Conservation (phyloP, 2,113 vertebrate species). For the Thalassoma bifasciatum region DNA sequence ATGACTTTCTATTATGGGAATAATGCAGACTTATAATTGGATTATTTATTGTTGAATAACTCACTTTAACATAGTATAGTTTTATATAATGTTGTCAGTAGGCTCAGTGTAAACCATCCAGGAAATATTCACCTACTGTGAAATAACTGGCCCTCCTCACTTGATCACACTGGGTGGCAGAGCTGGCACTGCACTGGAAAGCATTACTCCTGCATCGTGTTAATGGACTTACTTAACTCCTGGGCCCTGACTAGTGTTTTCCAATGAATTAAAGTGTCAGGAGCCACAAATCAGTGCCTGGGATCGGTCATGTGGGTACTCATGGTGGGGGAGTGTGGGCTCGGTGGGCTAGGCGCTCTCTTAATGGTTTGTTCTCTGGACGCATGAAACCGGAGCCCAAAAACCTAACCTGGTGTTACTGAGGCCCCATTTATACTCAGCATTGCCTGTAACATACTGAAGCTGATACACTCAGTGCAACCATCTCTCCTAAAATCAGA, state of each 20-base stretch:
- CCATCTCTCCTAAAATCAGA: conserved; percentile 25
- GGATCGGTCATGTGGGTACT: conserved; percentile 69
- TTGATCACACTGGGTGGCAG: conserved; percentile 76
- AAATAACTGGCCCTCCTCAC: conserved; percentile 48
- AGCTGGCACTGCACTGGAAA: conserved; percentile 72
- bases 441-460: conserved; percentile 39
- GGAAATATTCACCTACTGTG: conserved; percentile 65
- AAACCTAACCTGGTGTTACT: conserved; percentile 69
- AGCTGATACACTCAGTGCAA: conserved; percentile 2
- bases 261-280: conserved; percentile 84
- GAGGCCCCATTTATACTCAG: conserved; percentile 54
- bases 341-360: conserved; percentile 74
- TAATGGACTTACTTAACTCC: conserved; percentile 83
- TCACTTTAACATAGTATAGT: not conserved
- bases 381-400: conserved; percentile 80
- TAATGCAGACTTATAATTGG: not conserved
- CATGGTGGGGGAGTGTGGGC: conserved; percentile 41
- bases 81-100: conserved; percentile 45
- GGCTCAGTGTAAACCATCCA: conserved; percentile 43
- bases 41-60: conserved; percentile 43
- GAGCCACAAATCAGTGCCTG: conserved; percentile 78
- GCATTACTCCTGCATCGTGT: conserved; percentile 77
- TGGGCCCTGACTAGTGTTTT: conserved; percentile 81
- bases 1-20: not conserved
- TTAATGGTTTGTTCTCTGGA: conserved; percentile 87